Evolutionary conservation across 2,113 vertebrate species (phyloP), one percentile per base, ranked within the genome.

Genomic region (Falcunculus frontatus): DNA sequence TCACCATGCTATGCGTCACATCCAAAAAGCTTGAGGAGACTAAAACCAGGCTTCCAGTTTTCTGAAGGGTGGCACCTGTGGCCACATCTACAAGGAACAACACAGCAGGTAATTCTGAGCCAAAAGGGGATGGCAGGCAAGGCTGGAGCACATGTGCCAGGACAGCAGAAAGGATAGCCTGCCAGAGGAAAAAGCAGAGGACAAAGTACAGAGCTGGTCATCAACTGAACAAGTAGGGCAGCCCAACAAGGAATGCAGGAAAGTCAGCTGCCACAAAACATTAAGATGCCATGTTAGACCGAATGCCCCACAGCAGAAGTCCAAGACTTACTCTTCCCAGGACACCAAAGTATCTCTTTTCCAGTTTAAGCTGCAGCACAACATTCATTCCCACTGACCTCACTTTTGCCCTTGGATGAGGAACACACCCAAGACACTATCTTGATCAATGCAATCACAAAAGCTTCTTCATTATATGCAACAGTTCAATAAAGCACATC

Each of bases 401-500:
- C 87, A 77, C 68, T 47, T 30, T 60, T 90, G 84, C 53, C 72
- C 41, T 47, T 73, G 84, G 63, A 88, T 44, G 60, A 89, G 25
- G 13, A 90, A 67, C 90, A 84, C 72, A 11, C 83, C 83, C 72
- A 72, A 3, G 0, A 44, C 37, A 39, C 39, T 72, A 44, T 92
- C 95, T 94, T 85, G 83, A 93, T 88, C 88, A 90, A 49, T 44
- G 82, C 75, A 93, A 79, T 67, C 70, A 74, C 47, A 67, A 56
- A 53, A 91, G 4, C 30, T 47, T 70, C 50, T 47, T 91, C 67
- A 35, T 20, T 76, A 42, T 25, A 67, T 8, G 25, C 78, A 84
- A 32, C 59, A 73, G 62, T 65, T 94, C 56, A 80, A 41, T 44
- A 91, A 62, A 87, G 41, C 21, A 29, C 52, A 57, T 39, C 68